Percentiles rank a stretch among this genome's conserved stretches.
These are phyloP conservation scores for Eulemur coronatus DNA, from an alignment of 2,797 vertebrate species.

Conservation along the genomic window DNA sequence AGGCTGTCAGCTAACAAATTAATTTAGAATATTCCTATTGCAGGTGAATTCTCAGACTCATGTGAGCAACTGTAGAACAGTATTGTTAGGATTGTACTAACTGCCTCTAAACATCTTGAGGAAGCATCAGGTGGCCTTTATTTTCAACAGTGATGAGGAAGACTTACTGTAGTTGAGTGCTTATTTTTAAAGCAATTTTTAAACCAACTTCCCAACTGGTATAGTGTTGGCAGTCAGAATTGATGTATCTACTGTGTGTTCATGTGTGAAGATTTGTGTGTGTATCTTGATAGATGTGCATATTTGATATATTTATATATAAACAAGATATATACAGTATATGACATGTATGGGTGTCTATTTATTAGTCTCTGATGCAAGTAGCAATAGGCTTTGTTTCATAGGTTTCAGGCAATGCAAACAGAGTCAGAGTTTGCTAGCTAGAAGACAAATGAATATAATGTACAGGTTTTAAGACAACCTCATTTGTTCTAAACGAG, in stretches of 20 bases:
- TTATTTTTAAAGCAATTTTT: not conserved
- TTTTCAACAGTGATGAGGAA: not conserved
- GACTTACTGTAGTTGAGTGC: not conserved
- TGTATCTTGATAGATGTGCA: not conserved
- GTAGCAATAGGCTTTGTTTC: not conserved
- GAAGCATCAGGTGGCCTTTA: not conserved
- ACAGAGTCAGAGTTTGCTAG: not conserved
- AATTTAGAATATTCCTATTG: not conserved
- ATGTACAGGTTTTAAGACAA: not conserved
- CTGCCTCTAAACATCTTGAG: not conserved
- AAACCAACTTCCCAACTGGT: not conserved
- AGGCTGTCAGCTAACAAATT: not conserved
- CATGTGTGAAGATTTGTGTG: accelerated
- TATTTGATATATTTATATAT: not conserved
- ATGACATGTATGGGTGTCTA: not conserved
- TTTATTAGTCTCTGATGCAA: not conserved
- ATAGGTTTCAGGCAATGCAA: not conserved
- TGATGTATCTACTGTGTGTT: not conserved
- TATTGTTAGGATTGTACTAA: not conserved
- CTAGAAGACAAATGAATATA: not conserved
- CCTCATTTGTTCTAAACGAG: not conserved
- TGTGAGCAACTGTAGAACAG: not conserved
- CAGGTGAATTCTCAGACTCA: not conserved
- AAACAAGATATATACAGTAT: not conserved
- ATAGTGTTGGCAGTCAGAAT: not conserved